Conservation (phyloP, 2,888 invertebrate genomes). For the Barypeithes pellucidus region DNA sequence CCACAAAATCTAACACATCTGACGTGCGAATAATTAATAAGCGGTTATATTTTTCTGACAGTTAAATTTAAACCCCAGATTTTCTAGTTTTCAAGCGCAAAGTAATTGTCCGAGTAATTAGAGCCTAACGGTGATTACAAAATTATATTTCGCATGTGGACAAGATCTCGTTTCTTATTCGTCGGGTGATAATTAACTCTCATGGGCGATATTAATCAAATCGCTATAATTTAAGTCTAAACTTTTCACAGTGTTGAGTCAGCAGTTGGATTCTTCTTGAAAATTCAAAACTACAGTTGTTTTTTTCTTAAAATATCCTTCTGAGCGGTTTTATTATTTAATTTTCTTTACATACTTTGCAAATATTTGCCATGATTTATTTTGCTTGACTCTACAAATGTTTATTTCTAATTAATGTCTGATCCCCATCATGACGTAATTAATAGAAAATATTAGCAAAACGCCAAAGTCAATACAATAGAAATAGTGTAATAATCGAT, state of each 20-base stretch:
- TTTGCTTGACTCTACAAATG: no score
- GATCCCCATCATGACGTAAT: no score
- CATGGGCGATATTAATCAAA: slow-evolving; percentile 62
- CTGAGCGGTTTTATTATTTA: no score
- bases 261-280: no score
- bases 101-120: slow-evolving; percentile 62
- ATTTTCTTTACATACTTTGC: no score
- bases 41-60: slow-evolving; percentile 14
- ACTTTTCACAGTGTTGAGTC: background rate
- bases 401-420: no score
- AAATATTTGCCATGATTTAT: no score
- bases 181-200: slow-evolving; percentile 63
- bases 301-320: no score
- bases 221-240: slow-evolving; percentile 43
- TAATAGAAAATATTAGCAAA: no score
- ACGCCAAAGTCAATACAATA: no score
- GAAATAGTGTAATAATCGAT: no score
- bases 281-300: no score
- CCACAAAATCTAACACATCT: background rate
- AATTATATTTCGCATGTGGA: slow-evolving; percentile 62
- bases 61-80: slow-evolving; percentile 54
- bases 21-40: slow-evolving; percentile 21
- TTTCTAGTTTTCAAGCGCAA: slow-evolving; percentile 60
- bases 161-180: slow-evolving; percentile 63
- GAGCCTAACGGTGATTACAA: slow-evolving; percentile 64